Conservation (phyloP, 1,140 invertebrate genomes). For the Latrodectus geometricus region DNA sequence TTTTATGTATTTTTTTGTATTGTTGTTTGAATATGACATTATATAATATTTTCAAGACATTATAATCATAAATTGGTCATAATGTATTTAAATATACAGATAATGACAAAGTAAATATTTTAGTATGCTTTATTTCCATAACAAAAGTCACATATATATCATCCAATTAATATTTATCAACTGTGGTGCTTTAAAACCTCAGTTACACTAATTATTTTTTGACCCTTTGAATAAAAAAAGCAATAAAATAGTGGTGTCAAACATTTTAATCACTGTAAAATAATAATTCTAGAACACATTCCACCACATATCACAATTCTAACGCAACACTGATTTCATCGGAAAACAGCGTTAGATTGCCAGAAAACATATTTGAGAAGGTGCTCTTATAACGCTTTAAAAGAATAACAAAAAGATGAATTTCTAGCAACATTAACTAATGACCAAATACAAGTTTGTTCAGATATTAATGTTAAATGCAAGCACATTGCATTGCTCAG, state of each 20-base stretch:
- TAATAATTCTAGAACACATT: slow-evolving; percentile 59
- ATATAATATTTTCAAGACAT: no score
- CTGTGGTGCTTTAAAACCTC: no score
- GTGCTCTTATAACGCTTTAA: slow-evolving; percentile 23
- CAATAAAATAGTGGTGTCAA: slow-evolving; percentile 27
- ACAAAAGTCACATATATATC: no score
- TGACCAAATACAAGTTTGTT: slow-evolving; percentile 6
- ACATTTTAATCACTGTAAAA: slow-evolving; percentile 58
- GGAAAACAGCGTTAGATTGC: slow-evolving; percentile 44
- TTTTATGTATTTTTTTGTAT: no score
- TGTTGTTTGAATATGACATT: no score
- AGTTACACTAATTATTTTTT: no score
- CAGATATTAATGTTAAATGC: slow-evolving; percentile 16
- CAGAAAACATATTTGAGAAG: slow-evolving; percentile 30
- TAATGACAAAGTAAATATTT: not conserved
- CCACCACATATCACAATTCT: slow-evolving; percentile 36
- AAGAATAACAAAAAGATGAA: slow-evolving; percentile 19
- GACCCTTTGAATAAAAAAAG: not conserved
- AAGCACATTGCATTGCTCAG: slow-evolving; percentile 25
- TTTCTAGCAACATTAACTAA: slow-evolving; percentile 38
- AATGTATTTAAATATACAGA: not conserved
- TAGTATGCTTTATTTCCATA: no score
- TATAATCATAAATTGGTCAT: not conserved
- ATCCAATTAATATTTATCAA: no score
- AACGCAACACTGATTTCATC: slow-evolving; percentile 38